Evolutionary conservation across 2,888 invertebrate genomes (phyloP), one percentile per base, ranked within the genome.

Genomic region (Lasioglossum calceatum): DNA sequence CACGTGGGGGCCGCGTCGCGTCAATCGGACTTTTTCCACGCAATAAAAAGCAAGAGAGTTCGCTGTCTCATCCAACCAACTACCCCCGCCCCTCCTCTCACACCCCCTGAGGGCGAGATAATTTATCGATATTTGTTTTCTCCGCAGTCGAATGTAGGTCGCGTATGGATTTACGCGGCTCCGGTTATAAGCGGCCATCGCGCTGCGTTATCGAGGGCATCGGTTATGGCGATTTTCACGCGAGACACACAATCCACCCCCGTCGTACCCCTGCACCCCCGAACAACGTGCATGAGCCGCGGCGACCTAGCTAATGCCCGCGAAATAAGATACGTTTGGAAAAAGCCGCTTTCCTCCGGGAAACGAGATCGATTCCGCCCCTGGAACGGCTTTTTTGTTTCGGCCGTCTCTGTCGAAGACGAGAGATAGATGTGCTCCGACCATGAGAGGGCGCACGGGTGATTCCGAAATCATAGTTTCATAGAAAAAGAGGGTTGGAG

Each of bases 221-320:
- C 81, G 85, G 85, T 85, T 86, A 81, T 76, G 81, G 76, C 76
- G 72, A 81, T 86, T 85, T 85, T 86, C 86, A 80, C 81, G 74
- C 85, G 85, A 76, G 70, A 61, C 84, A 58, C 42, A 72, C 79
- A 76, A 79, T 85, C 84, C 75, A 70, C 47, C 61, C 42, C 12
- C 42, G 61, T 78, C 78, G 47, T 50, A 14, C 73, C 16, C 0
- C 32, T 27, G 16, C 42, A n/a, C 7, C 36, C 67, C 27, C 61
- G 27, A 14, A n/a, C 27, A n/a, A 5, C 61, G 14, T 16, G 2
- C 32, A 32, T 32, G 64, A 32, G 7, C 64, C 27, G 16, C 64
- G 7, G 0, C 8, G 4, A 70, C 36, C 32, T 39, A 70, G 58
- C 14, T 67, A 67, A 67, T 70, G 50, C 42, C 27, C 58, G 27